Conservation (phyloP, 2,113 vertebrate genomes). For the Peromyscus leucopus region DNA sequence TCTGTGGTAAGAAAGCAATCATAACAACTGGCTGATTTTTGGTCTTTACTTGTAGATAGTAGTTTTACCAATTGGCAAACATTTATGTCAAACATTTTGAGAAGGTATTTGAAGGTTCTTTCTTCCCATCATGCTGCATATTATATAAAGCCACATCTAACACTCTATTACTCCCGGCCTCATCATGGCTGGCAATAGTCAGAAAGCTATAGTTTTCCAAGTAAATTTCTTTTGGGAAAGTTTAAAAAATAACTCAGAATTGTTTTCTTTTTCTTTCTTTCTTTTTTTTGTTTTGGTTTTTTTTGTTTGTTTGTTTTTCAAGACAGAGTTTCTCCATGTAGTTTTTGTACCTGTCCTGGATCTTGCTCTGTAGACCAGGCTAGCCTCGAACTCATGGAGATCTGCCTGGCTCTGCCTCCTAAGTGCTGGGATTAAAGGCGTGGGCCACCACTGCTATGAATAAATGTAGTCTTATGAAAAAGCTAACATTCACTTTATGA, state of each 20-base stretch:
- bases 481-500: neutral
- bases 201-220: neutral
- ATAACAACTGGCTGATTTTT: neutral
- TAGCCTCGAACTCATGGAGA: too few species aligned
- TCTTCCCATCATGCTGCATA: neutral
- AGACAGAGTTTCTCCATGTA: too few species aligned
- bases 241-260: neutral
- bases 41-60: neutral
- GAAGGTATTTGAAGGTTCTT: neutral
- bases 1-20: neutral
- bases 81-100: neutral
- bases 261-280: too few species aligned
- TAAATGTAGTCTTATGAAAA: neutral
- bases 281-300: too few species aligned
- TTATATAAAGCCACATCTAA: neutral
- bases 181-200: neutral
- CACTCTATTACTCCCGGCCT: too few species aligned
- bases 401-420: too few species aligned
- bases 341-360: too few species aligned
- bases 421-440: too few species aligned
- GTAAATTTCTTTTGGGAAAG: neutral
- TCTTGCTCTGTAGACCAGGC: too few species aligned
- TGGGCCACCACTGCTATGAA: neutral
- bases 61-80: neutral
- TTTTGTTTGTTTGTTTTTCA: too few species aligned